These are phyloP conservation scores for Teleopsis dalmanni DNA, from an alignment of 1,140 invertebrate genomes.

Conservation along the genomic window DNA sequence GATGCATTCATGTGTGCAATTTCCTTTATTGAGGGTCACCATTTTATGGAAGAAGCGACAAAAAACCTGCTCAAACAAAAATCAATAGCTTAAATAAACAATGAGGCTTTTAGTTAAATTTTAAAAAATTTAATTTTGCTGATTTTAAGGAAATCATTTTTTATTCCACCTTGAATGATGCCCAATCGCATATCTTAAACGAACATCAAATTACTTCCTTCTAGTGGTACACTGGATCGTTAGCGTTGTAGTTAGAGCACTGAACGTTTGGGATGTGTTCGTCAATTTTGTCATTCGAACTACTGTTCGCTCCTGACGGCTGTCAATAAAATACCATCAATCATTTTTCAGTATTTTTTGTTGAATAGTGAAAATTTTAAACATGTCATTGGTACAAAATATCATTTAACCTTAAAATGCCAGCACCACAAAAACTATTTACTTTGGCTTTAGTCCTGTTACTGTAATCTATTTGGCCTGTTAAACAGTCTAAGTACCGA, in stretches of 20 bases:
- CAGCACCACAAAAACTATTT: constrained; percentile 7
- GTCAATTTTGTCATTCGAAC: background rate
- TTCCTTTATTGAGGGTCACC: constrained; percentile 10
- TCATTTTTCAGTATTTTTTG: constrained; percentile 8
- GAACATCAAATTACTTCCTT: constrained; percentile 12
- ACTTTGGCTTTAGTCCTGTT: constrained; percentile 5
- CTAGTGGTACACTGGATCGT: background rate
- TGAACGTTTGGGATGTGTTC: too few species aligned
- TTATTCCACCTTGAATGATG: background rate
- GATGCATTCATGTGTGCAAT: constrained; percentile 8
- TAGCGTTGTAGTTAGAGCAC: too few species aligned
- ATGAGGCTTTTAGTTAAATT: too few species aligned
- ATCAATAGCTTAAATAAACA: too few species aligned
- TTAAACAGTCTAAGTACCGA: too few species aligned
- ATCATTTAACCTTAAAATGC: constrained; percentile 6
- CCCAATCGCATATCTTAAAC: constrained; percentile 7
- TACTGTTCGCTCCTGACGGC: too few species aligned
- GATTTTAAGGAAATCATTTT: background rate
- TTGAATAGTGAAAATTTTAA: constrained; percentile 6
- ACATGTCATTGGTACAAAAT: constrained; percentile 13
- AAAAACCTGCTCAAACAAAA: background rate
- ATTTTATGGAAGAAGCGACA: background rate
- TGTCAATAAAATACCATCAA: constrained; percentile 16
- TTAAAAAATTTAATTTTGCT: background rate
- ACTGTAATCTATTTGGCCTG: too few species aligned